Evolutionary conservation across 2,797 vertebrate species (phyloP).

Genomic region (Falco novaeseelandiae): DNA sequence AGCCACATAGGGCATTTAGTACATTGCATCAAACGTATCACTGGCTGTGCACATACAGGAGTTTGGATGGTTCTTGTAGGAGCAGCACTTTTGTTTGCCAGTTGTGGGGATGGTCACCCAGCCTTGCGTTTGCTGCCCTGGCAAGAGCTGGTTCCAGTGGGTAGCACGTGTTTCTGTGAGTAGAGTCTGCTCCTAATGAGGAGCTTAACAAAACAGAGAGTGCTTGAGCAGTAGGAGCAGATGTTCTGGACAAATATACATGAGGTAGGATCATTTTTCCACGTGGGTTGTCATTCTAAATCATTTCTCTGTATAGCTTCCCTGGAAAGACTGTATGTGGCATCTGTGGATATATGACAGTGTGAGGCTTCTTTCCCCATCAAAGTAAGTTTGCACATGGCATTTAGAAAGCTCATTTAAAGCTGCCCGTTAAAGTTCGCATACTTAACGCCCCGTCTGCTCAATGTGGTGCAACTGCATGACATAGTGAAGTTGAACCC

Average conservation of each 20-base stretch:
- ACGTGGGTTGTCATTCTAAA: background rate
- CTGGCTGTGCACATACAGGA: rapidly evolving
- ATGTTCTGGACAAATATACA: background rate
- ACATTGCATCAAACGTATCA: rapidly evolving
- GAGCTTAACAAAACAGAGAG: background rate
- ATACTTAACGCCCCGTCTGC: background rate
- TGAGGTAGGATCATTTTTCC: background rate
- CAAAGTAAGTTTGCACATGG: background rate
- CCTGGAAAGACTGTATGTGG: background rate
- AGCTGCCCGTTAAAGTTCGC: background rate
- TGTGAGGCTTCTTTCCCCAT: background rate
- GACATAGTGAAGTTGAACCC: background rate
- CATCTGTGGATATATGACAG: background rate
- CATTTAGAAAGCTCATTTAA: background rate
- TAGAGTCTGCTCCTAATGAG: background rate
- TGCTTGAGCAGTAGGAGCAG: background rate
- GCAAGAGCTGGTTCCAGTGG: background rate
- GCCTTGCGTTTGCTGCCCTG: background rate
- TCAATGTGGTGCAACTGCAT: background rate
- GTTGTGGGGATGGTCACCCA: background rate
- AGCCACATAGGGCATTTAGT: rapidly evolving
- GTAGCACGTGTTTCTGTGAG: rapidly evolving
- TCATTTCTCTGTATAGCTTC: background rate
- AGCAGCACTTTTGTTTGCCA: background rate
- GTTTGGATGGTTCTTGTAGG: background rate